These are phyloP conservation scores for Metopia argyrocephala DNA, from an alignment of 2,888 invertebrate genomes.

Conservation along the genomic window DNA sequence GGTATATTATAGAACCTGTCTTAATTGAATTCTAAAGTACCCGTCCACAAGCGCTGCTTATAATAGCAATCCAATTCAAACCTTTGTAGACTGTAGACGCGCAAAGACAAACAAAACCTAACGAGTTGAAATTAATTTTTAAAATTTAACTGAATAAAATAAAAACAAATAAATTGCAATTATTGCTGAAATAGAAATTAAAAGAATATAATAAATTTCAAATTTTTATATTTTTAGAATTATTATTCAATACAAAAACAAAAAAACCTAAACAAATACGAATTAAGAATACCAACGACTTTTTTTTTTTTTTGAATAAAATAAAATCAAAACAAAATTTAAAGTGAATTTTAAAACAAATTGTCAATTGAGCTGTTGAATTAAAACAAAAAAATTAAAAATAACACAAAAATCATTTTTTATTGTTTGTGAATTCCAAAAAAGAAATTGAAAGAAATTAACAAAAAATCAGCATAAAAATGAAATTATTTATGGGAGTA, in stretches of 20 bases:
- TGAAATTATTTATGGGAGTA: constrained; percentile 74
- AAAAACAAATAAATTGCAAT: neutral
- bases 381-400: constrained; percentile 1
- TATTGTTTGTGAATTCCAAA: constrained; percentile 29
- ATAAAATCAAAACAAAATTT: neutral
- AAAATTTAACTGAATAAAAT: neutral
- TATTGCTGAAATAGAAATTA: neutral
- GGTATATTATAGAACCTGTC: constrained; percentile 50
- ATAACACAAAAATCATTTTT: constrained; percentile 18
- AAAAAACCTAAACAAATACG: neutral
- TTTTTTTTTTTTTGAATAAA: no score
- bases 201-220: neutral
- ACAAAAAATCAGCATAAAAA: constrained; percentile 62
- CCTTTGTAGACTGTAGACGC: constrained; percentile 66
- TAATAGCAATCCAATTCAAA: constrained; percentile 63
- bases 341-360: constrained; percentile 2
- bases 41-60: constrained; percentile 56
- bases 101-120: constrained; percentile 55
- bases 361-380: neutral
- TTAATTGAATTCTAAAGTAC: constrained; percentile 61
- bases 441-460: constrained; percentile 16
- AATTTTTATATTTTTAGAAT: constrained; percentile 43
- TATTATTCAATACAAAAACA: constrained; percentile 40
- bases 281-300: constrained; percentile 12
- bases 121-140: constrained; percentile 30